Evolutionary conservation across 2,888 invertebrate species (phyloP), one percentile per base, ranked within the genome.

Genomic region (Eupithecia abbreviata): DNA sequence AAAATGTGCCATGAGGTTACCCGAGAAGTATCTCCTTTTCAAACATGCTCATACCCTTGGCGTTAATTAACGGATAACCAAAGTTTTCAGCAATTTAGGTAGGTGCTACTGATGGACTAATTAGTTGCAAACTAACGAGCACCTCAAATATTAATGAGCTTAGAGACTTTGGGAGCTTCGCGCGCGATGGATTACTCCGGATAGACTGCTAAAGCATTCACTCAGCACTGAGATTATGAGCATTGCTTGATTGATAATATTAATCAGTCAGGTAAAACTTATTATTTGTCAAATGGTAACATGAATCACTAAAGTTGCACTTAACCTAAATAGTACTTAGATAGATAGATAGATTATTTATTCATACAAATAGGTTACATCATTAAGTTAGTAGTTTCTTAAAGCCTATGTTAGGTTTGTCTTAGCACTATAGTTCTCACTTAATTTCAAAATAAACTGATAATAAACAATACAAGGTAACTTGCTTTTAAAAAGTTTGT

Each of bases 91-190:
- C 81, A 82, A 82, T 84, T 85, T 83, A 84, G 81, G 81, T 77
- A 84, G 82, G 82, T 83, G 80, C 72, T 80, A 81, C 77, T 82
- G 80, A 85, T 76, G 81, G 83, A 82, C 82, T 85, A 84, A 86
- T 87, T 86, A 84, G 85, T 84, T 81, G 58, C 74, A 41, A 78
- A 77, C 81, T 85, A 87, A 87, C 84, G 76, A 85, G 85, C 80
- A 80, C 72, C 80, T 80, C 80, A 84, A 86, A 84, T 87, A 85
- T 85, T 85, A 86, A 86, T 84, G 83, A 83, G 82, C 81, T 81
- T 72, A 51, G 82, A 79, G 80, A 80, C 79, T 76, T 66, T 49
- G 58, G 74, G 77, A 75, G 77, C 76, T 71, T 62, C 68, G 66
- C 45, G 76, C 72, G 76, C 71, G 77, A 78, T 70, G 77, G 77